phyloP scores from a whole-genome alignment of 2,888 invertebrate species.

The Agrilus mali region DNA sequence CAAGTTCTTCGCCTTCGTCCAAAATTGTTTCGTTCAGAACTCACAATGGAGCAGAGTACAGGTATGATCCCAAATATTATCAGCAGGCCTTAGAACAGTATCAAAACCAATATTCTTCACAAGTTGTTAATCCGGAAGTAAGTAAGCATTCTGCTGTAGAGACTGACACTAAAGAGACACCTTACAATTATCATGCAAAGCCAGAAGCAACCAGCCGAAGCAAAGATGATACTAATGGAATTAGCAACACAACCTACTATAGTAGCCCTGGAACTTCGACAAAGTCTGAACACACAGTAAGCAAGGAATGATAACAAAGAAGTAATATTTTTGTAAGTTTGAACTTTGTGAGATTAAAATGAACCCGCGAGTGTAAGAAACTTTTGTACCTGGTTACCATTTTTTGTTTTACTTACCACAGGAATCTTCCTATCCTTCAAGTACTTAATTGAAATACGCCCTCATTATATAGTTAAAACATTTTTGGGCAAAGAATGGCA shows the following conservation, averaged over 20 bases:
- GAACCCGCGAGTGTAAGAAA: too few species aligned
- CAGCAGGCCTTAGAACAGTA: constrained; percentile 7
- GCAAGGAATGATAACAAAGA: constrained; percentile 2
- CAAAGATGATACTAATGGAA: too few species aligned
- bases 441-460: too few species aligned
- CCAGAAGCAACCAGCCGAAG: constrained; percentile 4
- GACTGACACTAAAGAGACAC: constrained; percentile 1
- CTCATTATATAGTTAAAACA: too few species aligned
- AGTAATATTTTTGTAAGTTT: background rate
- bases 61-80: constrained; percentile 8
- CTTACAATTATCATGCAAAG: constrained; percentile 19
- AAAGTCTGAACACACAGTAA: background rate
- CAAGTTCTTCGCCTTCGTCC: too few species aligned
- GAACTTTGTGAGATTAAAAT: too few species aligned
- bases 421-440: too few species aligned
- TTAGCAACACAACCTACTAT: background rate
- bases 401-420: too few species aligned
- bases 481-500: too few species aligned
- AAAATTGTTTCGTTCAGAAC: constrained; percentile 3
- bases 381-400: too few species aligned
- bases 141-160: constrained; percentile 1
- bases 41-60: background rate
- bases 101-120: background rate
- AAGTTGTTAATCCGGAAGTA: background rate
- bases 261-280: background rate